These are phyloP conservation scores for Tachina grossa DNA, from an alignment of 2,888 invertebrate genomes.

Conservation along the genomic window DNA sequence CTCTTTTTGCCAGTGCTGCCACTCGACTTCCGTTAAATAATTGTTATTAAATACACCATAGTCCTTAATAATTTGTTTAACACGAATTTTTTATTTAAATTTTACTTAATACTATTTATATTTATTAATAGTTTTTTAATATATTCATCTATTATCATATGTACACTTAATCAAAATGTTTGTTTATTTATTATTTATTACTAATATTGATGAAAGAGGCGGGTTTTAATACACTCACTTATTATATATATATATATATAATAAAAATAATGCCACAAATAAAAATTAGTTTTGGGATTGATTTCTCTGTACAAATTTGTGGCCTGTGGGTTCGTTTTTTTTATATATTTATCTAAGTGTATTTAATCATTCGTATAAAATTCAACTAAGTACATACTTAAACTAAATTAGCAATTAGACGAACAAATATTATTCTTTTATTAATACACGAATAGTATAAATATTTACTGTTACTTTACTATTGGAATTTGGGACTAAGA, in stretches of 20 bases:
- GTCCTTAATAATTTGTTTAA: conserved; percentile 37
- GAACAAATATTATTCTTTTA: conserved; percentile 28
- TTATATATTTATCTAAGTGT: conserved; percentile 48
- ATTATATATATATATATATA: not conserved
- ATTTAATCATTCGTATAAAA: conserved; percentile 39
- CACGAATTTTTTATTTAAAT: conserved; percentile 59
- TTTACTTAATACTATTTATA: conserved; percentile 54
- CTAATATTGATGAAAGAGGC: conserved; percentile 65
- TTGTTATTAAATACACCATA: conserved; percentile 17
- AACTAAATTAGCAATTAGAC: conserved; percentile 13
- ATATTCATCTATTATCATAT: conserved; percentile 31
- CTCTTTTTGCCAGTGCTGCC: not conserved
- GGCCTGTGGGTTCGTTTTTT: conserved; percentile 17
- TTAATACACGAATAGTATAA: conserved; percentile 1
- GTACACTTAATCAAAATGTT: conserved; percentile 57
- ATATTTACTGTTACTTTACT: conserved; percentile 26
- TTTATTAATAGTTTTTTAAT: conserved; percentile 27
- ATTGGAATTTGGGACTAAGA: not conserved
- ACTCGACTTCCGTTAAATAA: not conserved
- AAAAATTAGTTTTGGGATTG: not conserved
- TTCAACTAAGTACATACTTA: conserved; percentile 61
- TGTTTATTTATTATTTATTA: conserved; percentile 45
- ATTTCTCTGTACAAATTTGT: conserved; percentile 23
- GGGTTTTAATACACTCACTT: conserved; percentile 62
- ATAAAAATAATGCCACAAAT: conserved; percentile 4